phyloP scores from a whole-genome alignment of 2,113 vertebrate species.

The Heliornis fulica region DNA sequence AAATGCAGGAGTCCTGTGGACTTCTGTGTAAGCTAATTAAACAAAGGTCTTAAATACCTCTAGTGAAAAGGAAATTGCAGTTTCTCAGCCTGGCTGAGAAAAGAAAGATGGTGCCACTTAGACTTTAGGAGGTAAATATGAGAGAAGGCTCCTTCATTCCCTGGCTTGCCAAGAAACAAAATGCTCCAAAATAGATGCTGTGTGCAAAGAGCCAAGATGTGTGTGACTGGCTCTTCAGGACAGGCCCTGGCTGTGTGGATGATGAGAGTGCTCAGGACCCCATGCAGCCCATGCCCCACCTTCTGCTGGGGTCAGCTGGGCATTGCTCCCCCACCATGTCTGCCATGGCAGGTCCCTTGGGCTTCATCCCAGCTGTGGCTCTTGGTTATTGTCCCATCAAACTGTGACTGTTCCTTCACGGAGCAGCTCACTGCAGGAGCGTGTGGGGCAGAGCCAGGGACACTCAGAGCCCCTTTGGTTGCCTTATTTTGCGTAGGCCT shows the following conservation, averaged over 20 bases:
- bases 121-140: neutral
- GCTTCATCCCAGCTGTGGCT: neutral
- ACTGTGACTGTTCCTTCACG: neutral
- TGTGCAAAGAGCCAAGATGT: neutral
- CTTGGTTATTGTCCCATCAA: fast-evolving
- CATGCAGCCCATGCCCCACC: too few species aligned
- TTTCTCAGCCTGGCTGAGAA: neutral
- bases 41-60: neutral
- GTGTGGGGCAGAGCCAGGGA: fast-evolving
- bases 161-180: neutral
- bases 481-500: neutral
- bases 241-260: fast-evolving
- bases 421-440: neutral
- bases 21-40: neutral
- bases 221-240: neutral
- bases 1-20: neutral
- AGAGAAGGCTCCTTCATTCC: neutral
- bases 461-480: neutral
- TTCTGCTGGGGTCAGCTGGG: neutral
- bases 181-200: too few species aligned
- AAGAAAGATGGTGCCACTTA: neutral
- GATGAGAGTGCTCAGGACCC: too few species aligned
- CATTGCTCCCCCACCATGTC: neutral
- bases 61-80: neutral
- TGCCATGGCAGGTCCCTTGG: neutral